Evolutionary conservation across 2,113 vertebrate species (phyloP).

Genomic region (Diadophis punctatus): DNA sequence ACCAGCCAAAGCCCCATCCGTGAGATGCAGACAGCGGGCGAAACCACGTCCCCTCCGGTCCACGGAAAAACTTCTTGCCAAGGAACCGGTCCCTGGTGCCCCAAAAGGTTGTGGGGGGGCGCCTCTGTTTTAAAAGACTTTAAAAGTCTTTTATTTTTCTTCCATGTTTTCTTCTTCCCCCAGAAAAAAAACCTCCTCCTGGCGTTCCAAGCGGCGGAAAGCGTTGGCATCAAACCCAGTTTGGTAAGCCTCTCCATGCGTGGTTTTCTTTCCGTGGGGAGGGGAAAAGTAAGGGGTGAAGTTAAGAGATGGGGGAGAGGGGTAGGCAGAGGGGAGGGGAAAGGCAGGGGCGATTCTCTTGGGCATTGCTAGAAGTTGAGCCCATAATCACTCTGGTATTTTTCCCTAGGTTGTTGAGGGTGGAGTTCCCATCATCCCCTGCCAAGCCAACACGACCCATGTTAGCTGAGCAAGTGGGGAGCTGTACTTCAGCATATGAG

Average conservation of each 20-base stretch:
- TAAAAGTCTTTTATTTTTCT: neutral
- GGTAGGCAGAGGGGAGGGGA: neutral
- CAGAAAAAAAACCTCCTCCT: constrained; percentile 92
- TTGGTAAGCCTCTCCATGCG: constrained; percentile 78
- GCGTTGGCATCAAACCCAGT: constrained; percentile 92
- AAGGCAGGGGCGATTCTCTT: neutral
- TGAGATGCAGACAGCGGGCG: too few species aligned
- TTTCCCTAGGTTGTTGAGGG: neutral
- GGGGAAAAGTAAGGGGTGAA: neutral
- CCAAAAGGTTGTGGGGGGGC: too few species aligned
- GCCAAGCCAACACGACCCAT: neutral
- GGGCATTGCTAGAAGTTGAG: neutral
- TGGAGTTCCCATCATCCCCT: neutral
- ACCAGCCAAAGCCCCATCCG: too few species aligned
- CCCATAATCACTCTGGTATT: neutral
- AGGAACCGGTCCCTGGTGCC: too few species aligned
- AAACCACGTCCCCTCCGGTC: too few species aligned
- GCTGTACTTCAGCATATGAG: neutral
- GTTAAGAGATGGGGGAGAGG: too few species aligned
- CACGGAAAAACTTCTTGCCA: too few species aligned
- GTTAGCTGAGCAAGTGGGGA: neutral
- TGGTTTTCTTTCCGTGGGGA: neutral
- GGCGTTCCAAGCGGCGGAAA: constrained; percentile 95
- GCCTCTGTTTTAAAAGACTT: too few species aligned
- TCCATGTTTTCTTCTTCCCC: constrained; percentile 47